Conservation (phyloP, 2,888 invertebrate species). For the Erebia palarica region DNA sequence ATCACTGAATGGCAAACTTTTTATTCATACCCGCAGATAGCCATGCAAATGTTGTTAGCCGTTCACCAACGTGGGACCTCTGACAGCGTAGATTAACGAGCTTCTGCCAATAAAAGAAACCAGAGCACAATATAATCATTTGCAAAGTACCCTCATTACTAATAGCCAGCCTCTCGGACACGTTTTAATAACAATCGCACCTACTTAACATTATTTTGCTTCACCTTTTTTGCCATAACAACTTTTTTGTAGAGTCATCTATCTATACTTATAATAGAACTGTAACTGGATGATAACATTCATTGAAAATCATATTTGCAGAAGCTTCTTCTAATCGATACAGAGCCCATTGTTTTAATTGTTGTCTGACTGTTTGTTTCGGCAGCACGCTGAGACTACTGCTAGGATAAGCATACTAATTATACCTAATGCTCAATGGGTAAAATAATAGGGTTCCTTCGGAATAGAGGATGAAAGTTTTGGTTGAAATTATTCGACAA, state of each 20-base stretch:
- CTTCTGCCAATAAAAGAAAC: slow-evolving; percentile 58
- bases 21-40: slow-evolving; percentile 24
- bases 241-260: slow-evolving; percentile 58
- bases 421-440: too few species aligned
- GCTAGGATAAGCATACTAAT: too few species aligned
- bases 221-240: slow-evolving; percentile 64
- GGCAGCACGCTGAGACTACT: too few species aligned
- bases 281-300: too few species aligned
- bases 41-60: slow-evolving; percentile 67
- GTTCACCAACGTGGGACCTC: slow-evolving; percentile 63
- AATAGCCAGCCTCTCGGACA: slow-evolving; percentile 53
- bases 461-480: too few species aligned
- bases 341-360: too few species aligned
- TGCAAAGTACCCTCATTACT: slow-evolving; percentile 56
- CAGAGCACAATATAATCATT: slow-evolving; percentile 47
- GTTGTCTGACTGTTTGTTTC: too few species aligned
- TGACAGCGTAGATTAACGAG: slow-evolving; percentile 60
- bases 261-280: slow-evolving; percentile 42
- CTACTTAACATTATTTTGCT: slow-evolving; percentile 48
- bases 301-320: too few species aligned
- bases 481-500: too few species aligned
- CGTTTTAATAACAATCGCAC: slow-evolving; percentile 47
- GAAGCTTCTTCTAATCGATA: too few species aligned
- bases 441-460: too few species aligned
- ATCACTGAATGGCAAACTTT: slow-evolving; percentile 58